A percentile compares a stretch with the other conserved stretches of the same genome.
Conservation (phyloP, 64 coral and sea anemone genomes). For the Montipora sp. region DNA sequence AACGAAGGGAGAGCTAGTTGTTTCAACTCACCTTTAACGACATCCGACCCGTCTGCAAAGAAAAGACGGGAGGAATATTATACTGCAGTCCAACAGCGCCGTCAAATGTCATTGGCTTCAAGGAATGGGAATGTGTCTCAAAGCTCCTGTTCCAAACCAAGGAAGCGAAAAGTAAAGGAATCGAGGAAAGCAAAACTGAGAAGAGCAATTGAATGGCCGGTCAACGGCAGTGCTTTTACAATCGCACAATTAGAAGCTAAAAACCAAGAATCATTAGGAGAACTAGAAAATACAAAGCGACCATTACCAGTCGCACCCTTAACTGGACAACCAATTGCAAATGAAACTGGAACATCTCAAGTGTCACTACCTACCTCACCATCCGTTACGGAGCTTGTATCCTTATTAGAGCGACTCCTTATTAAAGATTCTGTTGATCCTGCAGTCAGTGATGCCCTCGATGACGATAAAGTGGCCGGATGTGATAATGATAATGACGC, state of each 20-base stretch:
- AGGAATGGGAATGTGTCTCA: neutral
- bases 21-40: neutral
- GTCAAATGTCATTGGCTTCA: neutral
- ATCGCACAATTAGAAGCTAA: neutral
- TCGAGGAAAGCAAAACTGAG: neutral
- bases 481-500: too few relatives aligned
- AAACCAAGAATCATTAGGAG: neutral
- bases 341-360: neutral
- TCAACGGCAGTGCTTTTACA: neutral
- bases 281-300: neutral
- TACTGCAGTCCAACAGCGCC: neutral
- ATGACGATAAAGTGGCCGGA: too few relatives aligned
- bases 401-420: neutral
- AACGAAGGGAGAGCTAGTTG: neutral
- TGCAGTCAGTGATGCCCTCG: too few relatives aligned
- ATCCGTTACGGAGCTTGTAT: neutral
- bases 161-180: neutral
- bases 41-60: neutral
- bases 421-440: too few relatives aligned
- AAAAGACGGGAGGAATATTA: neutral
- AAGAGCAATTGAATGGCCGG: neutral
- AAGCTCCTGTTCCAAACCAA: neutral
- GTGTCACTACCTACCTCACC: neutral
- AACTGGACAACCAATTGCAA: neutral
- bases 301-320: neutral